Evolutionary conservation across 2,113 vertebrate genomes (phyloP), one percentile per base, ranked within the genome.

Genomic region (Urocynchramus pylzowi): DNA sequence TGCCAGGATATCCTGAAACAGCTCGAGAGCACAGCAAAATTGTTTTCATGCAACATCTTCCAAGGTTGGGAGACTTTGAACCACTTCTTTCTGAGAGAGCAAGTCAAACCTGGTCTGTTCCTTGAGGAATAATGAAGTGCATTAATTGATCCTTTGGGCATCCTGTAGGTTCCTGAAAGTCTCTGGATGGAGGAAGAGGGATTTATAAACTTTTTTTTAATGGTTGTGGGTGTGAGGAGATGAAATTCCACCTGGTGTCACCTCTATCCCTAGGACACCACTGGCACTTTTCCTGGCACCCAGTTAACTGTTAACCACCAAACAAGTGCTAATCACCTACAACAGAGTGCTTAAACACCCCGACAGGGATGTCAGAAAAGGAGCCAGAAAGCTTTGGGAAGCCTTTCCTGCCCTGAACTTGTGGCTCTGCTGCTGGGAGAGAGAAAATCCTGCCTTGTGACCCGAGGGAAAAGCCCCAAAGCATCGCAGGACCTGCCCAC

Each of bases 391-490:
- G 33, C n/a, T 81, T 39, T 3, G n/a, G 68, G 68, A 57, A 60
- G 13, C 19, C 39, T 60, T 41, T 50, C 64, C 37, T 60, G n/a
- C 39, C 56, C 57, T 73, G 18, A 37, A 6, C 39, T 35, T 76
- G 30, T n/a, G 33, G n/a, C 6, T 83, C 16, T 44, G 56, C 42
- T 67, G 50, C 52, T 28, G 47, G 28, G 20, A 71, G 3, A n/a
- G 9, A 10, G 30, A 7, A 85, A 64, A 54, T 7, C 63, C 73
- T 63, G 45, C 31, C 13, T 56, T 50, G 13, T 52, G 21, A 16
- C 8, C 18, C 1, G 6, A 27, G 27, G 17, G 3, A 33, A 41
- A 53, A 22, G 0, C 18, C 52, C 52, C n/a, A 21, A 10, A 13
- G 3, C 26, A 5, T 0, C 14, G 41, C 60, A 90, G 50, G 27